A percentile compares a stretch with the other conserved stretches of the same genome.
Evolutionary conservation across 2,113 vertebrate species (phyloP).

Genomic region (Tyrannus savana): DNA sequence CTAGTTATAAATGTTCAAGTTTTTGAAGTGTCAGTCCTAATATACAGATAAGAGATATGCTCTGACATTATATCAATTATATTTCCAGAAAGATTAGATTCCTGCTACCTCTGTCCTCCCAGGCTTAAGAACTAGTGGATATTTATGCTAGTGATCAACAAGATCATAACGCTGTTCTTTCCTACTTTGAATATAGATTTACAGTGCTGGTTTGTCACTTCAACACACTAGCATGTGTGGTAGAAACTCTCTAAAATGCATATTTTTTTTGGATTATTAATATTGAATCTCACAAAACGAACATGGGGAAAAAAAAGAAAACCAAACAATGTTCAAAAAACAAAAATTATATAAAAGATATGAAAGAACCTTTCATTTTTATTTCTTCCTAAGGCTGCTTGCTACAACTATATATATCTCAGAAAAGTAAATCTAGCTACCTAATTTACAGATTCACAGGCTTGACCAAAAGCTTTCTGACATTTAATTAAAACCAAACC

Average conservation of each 20-base stretch:
- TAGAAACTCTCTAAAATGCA: not conserved
- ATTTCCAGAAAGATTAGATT: not conserved
- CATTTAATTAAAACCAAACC: not conserved
- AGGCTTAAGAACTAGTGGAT: not conserved
- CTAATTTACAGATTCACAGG: not conserved
- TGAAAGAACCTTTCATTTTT: not conserved
- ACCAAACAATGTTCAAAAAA: not conserved
- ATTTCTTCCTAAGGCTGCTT: not conserved
- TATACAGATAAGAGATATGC: not conserved
- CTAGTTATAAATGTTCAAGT: not conserved
- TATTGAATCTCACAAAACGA: not conserved
- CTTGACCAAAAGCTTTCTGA: not conserved
- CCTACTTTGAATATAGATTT: not conserved
- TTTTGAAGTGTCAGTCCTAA: not conserved
- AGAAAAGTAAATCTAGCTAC: not conserved
- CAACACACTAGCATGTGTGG: not conserved
- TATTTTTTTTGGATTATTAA: not conserved
- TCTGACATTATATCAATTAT: not conserved
- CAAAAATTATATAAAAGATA: not conserved
- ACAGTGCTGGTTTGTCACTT: not conserved
- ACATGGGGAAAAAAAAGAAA: not conserved
- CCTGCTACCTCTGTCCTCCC: no score
- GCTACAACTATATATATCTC: not conserved
- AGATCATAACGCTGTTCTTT: not conserved
- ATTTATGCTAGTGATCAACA: not conserved